Evolutionary conservation across 1,140 invertebrate species (phyloP).

Genomic region (Calliopsis andreniformis): DNA sequence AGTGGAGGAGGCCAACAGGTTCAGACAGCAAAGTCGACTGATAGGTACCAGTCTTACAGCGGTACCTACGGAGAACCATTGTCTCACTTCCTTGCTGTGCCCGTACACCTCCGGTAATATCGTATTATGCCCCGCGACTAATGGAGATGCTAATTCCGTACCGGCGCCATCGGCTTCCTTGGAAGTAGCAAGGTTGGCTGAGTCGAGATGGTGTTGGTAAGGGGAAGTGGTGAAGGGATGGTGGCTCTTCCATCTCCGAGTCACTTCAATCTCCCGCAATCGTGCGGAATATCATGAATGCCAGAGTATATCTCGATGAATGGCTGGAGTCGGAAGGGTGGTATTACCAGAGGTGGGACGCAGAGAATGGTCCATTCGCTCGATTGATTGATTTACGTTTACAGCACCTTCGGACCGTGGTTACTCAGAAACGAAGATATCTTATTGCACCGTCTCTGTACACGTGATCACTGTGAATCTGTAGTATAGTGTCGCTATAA

Average conservation of each 20-base stretch:
- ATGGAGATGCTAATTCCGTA: slow-evolving; percentile 78
- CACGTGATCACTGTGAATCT: slow-evolving; percentile 10
- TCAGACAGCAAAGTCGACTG: slow-evolving; percentile 48
- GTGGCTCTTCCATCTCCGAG: slow-evolving; percentile 65
- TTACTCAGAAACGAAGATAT: slow-evolving; percentile 32
- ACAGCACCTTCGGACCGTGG: slow-evolving; percentile 23
- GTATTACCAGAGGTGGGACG: slow-evolving; percentile 55
- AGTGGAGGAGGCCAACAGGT: slow-evolving; percentile 16
- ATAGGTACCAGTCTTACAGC: slow-evolving; percentile 45
- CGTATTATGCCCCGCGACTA: slow-evolving; percentile 74
- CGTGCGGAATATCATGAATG: slow-evolving; percentile 75
- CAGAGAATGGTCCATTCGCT: slow-evolving; percentile 61
- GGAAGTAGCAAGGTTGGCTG: slow-evolving; percentile 50
- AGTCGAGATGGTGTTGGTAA: slow-evolving; percentile 20
- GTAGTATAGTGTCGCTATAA: too few species aligned
- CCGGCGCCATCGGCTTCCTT: slow-evolving; percentile 54
- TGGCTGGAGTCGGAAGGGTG: slow-evolving; percentile 64
- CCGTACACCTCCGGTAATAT: slow-evolving; percentile 69
- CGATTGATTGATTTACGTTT: slow-evolving; percentile 66
- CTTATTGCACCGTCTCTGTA: slow-evolving; percentile 39
- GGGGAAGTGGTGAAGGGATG: slow-evolving; percentile 36
- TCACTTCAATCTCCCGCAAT: slow-evolving; percentile 72
- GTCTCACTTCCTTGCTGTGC: slow-evolving; percentile 67
- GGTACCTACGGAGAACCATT: slow-evolving; percentile 55
- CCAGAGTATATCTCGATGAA: slow-evolving; percentile 71